These are phyloP conservation scores for Camptogramma bilineatum DNA, from an alignment of 2,888 invertebrate genomes.

Conservation along the genomic window DNA sequence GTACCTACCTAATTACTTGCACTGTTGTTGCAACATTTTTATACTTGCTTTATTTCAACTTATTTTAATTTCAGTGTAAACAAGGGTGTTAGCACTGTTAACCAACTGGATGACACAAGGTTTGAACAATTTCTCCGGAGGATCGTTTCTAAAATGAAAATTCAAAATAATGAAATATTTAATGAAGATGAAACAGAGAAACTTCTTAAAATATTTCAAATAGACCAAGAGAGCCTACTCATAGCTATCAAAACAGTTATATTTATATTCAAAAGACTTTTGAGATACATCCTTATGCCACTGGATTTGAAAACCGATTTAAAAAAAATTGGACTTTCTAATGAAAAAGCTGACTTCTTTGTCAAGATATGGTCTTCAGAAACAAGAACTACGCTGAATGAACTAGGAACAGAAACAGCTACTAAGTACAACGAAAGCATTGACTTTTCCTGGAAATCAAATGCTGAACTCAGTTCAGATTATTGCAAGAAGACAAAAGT, in stretches of 20 bases:
- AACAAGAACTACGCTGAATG: slow-evolving; percentile 67
- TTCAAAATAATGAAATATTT: slow-evolving; percentile 70
- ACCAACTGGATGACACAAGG: slow-evolving; percentile 67
- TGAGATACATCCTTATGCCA: slow-evolving; percentile 78
- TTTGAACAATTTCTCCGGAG: slow-evolving; percentile 75
- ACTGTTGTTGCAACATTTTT: not conserved
- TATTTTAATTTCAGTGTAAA: slow-evolving; percentile 62
- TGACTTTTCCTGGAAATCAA: slow-evolving; percentile 71
- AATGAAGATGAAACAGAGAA: slow-evolving; percentile 70
- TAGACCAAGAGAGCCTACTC: slow-evolving; percentile 62
- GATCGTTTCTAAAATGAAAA: slow-evolving; percentile 68
- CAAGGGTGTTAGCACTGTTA: slow-evolving; percentile 67
- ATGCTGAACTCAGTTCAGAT: slow-evolving; percentile 77
- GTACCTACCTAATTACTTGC: not conserved
- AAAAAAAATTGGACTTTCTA: slow-evolving; percentile 60
- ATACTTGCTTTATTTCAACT: slow-evolving; percentile 5
- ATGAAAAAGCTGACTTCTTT: slow-evolving; percentile 68
- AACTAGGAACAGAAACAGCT: slow-evolving; percentile 56
- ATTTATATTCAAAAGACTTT: slow-evolving; percentile 69
- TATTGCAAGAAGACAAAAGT: slow-evolving; percentile 72
- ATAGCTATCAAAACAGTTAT: slow-evolving; percentile 70
- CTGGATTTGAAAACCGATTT: slow-evolving; percentile 69
- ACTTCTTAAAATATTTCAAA: slow-evolving; percentile 70
- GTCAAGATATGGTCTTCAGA: slow-evolving; percentile 76
- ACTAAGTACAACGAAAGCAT: slow-evolving; percentile 54